phyloP scores from a whole-genome alignment of 2,888 invertebrate genomes.

The Urechis unicinctus region DNA sequence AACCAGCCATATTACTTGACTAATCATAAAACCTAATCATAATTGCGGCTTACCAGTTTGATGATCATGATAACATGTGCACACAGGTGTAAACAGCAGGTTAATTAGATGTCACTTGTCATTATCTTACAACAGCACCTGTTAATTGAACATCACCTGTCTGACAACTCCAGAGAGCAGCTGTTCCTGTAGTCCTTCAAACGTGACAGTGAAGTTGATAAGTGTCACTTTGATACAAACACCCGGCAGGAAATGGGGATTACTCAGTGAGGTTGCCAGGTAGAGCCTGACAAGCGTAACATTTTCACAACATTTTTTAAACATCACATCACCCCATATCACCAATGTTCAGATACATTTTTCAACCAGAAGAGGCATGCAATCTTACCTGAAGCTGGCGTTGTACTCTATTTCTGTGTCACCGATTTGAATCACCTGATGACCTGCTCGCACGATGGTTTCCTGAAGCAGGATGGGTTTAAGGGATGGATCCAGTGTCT shows the following conservation, averaged over 20 bases:
- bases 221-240: constrained; percentile 47
- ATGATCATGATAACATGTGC: background rate
- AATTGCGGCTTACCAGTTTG: too few relatives aligned
- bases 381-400: constrained; percentile 41
- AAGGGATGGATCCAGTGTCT: constrained; percentile 45
- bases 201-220: constrained; percentile 51
- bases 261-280: constrained; percentile 44
- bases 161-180: constrained; percentile 47
- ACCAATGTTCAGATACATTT: background rate
- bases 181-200: constrained; percentile 49
- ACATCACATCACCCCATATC: background rate
- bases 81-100: background rate
- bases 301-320: background rate
- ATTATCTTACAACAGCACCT: background rate
- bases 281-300: constrained; percentile 34
- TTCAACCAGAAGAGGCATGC: too few relatives aligned
- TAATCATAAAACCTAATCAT: background rate
- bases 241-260: constrained; percentile 48
- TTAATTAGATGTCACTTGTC: too few relatives aligned
- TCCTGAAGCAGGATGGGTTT: constrained; percentile 45
- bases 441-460: constrained; percentile 40
- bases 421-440: constrained; percentile 43
- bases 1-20: background rate
- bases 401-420: constrained; percentile 51
- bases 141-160: constrained; percentile 44